Base-by-base conservation (phyloP, 2,113 vertebrate genomes). In the Aplodontia rufa region DNA sequence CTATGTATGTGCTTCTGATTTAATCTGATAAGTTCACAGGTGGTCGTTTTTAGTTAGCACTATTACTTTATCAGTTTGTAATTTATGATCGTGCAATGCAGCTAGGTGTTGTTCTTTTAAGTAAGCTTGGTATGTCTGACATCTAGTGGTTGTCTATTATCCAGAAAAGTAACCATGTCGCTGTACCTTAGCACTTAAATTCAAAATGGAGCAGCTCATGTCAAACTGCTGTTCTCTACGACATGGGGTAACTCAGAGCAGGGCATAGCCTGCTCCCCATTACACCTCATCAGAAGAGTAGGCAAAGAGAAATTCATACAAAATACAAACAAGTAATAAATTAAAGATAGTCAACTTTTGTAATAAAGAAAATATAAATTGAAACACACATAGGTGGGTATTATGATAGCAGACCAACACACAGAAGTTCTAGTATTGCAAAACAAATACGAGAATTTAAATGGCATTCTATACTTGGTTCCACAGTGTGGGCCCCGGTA, bases 251-350 rank as follows among this genome's bases (percentile, higher is more conserved):
- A 19, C 35, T 68, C 64, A 68, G 12, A 68, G 64, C 35, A 17
- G 6, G 17, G 17, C 6, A 68, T 35, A n/a, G 35, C 35, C 64
- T 68, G 64, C 62, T 66, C 32, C 35, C 64, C 7, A 4, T 19
- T n/a, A n/a, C 64, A 89, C 42, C 22, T 82, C 20, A 64, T 17
- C 69, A 66, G 35, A 55, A 72, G 71, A 96, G 69, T 24, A 55
- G 45, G 17, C 40, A 64, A 87, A 87, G 71, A 89, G 32, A n/a
- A 68, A 32, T 88, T 84, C 55, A 60, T 76, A 42, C 74, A 94
- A 53, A 35, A 2, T 26, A 58, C 17, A 74, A 79, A 32, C 22
- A 74, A 40, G 13, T n/a, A 72, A 42, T 62, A 24, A 92, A 49
- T 51, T 10, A 53, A 75, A 91, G 24, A 58, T 60, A 20, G 8